Conservation (phyloP, 37 sponge, comb jelly and placozoan species). For the Tethya wilhelma region DNA sequence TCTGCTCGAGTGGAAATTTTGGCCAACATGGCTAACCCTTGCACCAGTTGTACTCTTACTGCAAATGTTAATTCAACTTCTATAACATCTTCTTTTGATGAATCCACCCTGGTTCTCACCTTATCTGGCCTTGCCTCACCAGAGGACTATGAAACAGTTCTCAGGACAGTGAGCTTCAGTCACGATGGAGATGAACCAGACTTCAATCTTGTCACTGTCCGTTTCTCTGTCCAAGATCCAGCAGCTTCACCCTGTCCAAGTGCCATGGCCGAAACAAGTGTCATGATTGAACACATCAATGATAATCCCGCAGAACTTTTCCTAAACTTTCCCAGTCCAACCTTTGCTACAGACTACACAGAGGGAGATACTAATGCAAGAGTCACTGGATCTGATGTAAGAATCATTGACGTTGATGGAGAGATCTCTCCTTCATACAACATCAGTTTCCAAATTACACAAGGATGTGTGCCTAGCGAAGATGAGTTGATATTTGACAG, state of each 20-base stretch:
- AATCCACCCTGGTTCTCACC: slow-evolving; percentile 22
- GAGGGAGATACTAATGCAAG: slow-evolving; percentile 38
- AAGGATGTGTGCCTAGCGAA: slow-evolving; percentile 40
- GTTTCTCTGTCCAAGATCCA: slow-evolving; percentile 33
- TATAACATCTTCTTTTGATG: slow-evolving; percentile 1
- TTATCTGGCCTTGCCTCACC: slow-evolving; percentile 58
- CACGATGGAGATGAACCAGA: slow-evolving; percentile 53
- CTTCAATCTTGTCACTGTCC: slow-evolving; percentile 15
- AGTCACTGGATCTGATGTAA: slow-evolving; percentile 30
- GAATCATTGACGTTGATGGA: slow-evolving; percentile 61
- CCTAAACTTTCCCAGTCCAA: slow-evolving; percentile 35
- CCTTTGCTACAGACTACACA: slow-evolving; percentile 37
- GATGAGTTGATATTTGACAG: slow-evolving; percentile 25
- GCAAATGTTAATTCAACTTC: neutral
- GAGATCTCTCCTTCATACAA: slow-evolving; percentile 25
- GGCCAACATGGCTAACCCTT: slow-evolving; percentile 1
- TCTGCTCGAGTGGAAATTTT: slow-evolving; percentile 19
- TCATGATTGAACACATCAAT: slow-evolving; percentile 67
- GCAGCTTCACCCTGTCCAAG: neutral
- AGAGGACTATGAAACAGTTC: slow-evolving; percentile 29
- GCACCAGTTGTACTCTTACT: slow-evolving; percentile 20
- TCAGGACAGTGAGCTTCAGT: slow-evolving; percentile 49
- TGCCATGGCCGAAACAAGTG: slow-evolving; percentile 23
- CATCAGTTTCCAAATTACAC: slow-evolving; percentile 8
- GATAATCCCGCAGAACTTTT: slow-evolving; percentile 54